Evolutionary conservation across 2,113 vertebrate genomes (phyloP).

Genomic region (Nasalis larvatus): DNA sequence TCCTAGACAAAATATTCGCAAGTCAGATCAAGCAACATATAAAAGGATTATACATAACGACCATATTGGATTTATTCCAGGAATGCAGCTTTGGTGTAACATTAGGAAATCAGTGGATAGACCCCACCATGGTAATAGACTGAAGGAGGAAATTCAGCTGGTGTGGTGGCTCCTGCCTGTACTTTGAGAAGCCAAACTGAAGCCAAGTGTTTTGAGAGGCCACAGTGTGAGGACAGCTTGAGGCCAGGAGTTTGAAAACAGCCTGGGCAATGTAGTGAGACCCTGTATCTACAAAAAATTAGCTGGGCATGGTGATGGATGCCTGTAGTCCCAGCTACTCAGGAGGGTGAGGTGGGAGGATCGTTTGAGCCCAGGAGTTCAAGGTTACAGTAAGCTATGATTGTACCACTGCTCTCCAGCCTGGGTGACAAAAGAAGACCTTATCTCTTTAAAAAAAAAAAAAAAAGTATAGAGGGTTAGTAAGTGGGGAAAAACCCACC

Average conservation of each 20-base stretch:
- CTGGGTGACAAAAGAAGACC: too few species aligned
- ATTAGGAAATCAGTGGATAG: background rate
- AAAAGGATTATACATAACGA: background rate
- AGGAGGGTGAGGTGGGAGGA: background rate
- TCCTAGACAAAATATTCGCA: background rate
- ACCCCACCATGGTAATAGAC: background rate
- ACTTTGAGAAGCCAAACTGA: too few species aligned
- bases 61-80: background rate
- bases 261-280: too few species aligned
- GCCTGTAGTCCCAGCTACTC: background rate
- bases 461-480: background rate
- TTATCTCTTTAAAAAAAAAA: too few species aligned
- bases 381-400: too few species aligned
- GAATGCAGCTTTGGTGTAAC: background rate
- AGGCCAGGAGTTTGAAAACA: too few species aligned
- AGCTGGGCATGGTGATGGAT: background rate
- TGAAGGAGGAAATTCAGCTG: background rate
- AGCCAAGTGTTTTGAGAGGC: too few species aligned
- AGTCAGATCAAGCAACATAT: background rate
- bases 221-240: too few species aligned
- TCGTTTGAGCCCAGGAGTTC: too few species aligned
- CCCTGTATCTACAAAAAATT: background rate
- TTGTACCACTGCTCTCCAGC: too few species aligned
- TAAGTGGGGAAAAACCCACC: background rate
- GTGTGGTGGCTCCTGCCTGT: too few species aligned